Base-by-base conservation (phyloP, 2,113 vertebrate species). In the Leucosticte australis region DNA sequence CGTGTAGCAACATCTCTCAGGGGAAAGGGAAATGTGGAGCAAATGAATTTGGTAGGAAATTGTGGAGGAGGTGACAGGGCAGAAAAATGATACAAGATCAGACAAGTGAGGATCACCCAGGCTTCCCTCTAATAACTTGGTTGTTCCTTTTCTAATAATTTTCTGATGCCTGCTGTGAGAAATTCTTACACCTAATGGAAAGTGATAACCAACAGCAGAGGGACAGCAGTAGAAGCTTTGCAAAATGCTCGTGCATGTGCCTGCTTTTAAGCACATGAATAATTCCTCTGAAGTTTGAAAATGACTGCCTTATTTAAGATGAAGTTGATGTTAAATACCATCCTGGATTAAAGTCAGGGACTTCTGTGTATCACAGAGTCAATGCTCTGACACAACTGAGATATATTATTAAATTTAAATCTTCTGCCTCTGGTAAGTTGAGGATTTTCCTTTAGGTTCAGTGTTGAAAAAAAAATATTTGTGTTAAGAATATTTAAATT, bases 241-340 rank as follows among this genome's bases (percentile, higher is more conserved):
- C 47, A 78, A 74, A 90, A 70, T 0, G 6, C 33, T 86, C 0
- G 0, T 62, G n/a, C 21, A 3, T 55, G 31, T 81, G 37, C 23
- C 57, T 87, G 23, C 35, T 56, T 92, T 93, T 77, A 92, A 89
- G 39, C n/a, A 31, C 31, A 42, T 88, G 42, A 93, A 90, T 92
- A 87, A 86, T 96, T 95, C 68, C 56, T 75, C 64, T 44, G 37
- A 89, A 83, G 60, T 75, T 74, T 47, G 69, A 91, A 81, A 94
- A 59, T 23, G 14, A 50, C 28, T 53, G 42, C 19, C 42, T 64
- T 83, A 52, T 55, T 95, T 68, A 75, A 81, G 62, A 56, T 59
- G 30, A 92, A 83, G 41, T 57, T 87, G 19, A 13, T 69, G 22
- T 84, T 78, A 92, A 94, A 91, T 82, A 82, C 31, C 2, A 0